Evolutionary conservation across 1,140 invertebrate genomes (phyloP), one percentile per base, ranked within the genome.

Genomic region (Papilio xuthus): DNA sequence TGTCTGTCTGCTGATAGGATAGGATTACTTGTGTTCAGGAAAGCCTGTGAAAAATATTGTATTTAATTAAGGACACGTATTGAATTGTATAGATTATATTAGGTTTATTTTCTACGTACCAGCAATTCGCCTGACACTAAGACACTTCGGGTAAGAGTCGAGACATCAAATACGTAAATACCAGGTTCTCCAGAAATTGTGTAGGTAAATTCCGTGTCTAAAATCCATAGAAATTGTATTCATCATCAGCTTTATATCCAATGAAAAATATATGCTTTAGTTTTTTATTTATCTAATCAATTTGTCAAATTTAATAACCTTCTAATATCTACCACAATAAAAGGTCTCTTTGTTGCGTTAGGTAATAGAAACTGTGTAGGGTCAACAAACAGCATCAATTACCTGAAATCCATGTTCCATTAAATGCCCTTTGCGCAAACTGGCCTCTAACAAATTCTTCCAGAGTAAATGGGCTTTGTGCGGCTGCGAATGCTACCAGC

Each of bases 341-440:
- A 4, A 37, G 32, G 4, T 6, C 15, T 47, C 44, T 47, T 18
- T 15, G 13, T 47, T 47, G 15, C 4, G 18, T 47, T 47, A 18
- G 4, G 44, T 6, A 18, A 47, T 18, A 37, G 32, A 37, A 37
- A 37, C 32, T 37, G 2, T 6, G 44, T 47, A 18, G 44, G 15
- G 13, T 47, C 4, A 47, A 41, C 47, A 72, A 63, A 56, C 13
- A 42, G 4, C 37, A 63, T 20, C 26, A 72, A 37, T 78, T 84
- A 94, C 94, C 94, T 81, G 94, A 94, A 56, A 94, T 92, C 94
- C 94, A 94, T 69, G 86, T 93, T 41, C 92, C 94, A 78, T 85
- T 92, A 80, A 93, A 94, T 7, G 87, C 88, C 23, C 86, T 80
- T 78, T 94, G 93, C 0, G 84, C 20, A 67, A 94, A 93, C 20